Base-by-base conservation (phyloP, 2,797 vertebrate genomes). In the Harpagifer antarcticus region DNA sequence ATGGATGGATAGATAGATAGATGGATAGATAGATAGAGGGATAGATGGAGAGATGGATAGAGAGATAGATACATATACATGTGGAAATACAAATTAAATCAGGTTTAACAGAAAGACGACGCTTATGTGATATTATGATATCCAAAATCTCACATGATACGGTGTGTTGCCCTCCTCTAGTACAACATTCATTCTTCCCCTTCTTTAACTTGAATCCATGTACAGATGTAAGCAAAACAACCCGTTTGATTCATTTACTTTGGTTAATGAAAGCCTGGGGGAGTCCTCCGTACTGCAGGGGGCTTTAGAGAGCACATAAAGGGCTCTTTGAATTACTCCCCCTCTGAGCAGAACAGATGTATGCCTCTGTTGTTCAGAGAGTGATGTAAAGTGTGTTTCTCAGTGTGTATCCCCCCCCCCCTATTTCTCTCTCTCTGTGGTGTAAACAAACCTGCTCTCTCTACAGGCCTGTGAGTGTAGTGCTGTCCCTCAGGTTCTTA, bases 251-350 rank as follows among this genome's bases (percentile, higher is more conserved):
- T 76, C 55, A 81, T 78, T 79, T 58, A 12, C 58, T 79, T 74
- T 86, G 68, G 50, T 72, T 78, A 84, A 84, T 86, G 76, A 84
- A 85, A 73, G 69, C 84, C 2, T 52, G 40, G 23, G 79, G 73
- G 77, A 75, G 52, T 66, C 45, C 57, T 71, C 61, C 27, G 68
- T 70, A 11, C 57, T 62, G 53, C 59, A 55, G 57, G 69, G 62
- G 68, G 67, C 86, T 47, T 72, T 2, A 1, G 68, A 72, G 74
- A 85, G 55, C 77, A 76, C 84, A 83, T 87, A 79, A 81, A 72
- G 54, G 66, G 65, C 73, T 52, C 67, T 42, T 59, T 66, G 76
- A 77, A 78, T 77, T 79, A 73, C 74, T 63, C 40, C 45, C 17
- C 57, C 62, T 45, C 10, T 23, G 66, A 50, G 77, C 62, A 66